Conservation (phyloP, 1,140 invertebrate species). For the Proctacanthus coquilletti region DNA sequence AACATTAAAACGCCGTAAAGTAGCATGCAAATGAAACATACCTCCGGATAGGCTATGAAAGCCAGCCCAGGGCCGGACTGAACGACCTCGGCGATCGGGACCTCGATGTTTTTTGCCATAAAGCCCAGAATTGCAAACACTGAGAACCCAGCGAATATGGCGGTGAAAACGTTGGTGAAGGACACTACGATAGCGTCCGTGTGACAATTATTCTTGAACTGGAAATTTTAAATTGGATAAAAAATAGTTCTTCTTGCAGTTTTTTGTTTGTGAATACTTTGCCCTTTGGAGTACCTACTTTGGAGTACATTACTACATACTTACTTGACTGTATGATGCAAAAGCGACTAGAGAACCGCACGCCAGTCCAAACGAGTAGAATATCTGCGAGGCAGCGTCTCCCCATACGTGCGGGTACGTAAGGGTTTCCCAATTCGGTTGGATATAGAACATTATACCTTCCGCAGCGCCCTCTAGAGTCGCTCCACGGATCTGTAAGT, state of each 20-base stretch:
- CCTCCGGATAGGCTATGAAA: conserved; percentile 53
- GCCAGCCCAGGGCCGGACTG: conserved; percentile 58
- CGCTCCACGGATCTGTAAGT: conserved; percentile 38
- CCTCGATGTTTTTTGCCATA: conserved; percentile 46
- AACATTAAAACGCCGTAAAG: neutral
- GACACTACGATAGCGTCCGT: conserved; percentile 51
- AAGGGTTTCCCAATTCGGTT: conserved; percentile 55
- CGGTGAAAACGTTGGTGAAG: conserved; percentile 53
- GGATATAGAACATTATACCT: conserved; percentile 61
- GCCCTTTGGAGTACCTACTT: neutral
- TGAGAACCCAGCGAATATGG: conserved; percentile 56
- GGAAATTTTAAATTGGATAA: neutral
- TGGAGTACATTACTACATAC: conserved; percentile 49
- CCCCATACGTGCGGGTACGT: conserved; percentile 40
- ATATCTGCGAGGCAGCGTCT: conserved; percentile 52
- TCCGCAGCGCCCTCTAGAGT: conserved; percentile 54
- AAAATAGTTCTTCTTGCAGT: neutral
- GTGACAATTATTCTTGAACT: conserved; percentile 43
- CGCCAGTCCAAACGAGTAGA: conserved; percentile 53
- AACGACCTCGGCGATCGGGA: conserved; percentile 41
- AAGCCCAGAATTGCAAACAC: conserved; percentile 74
- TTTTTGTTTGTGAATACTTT: conserved; percentile 11
- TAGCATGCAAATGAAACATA: neutral
- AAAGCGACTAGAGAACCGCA: conserved; percentile 57
- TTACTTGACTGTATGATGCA: conserved; percentile 57